Conservation (phyloP, 2,888 invertebrate species). For the Drosophila melanosoma region DNA sequence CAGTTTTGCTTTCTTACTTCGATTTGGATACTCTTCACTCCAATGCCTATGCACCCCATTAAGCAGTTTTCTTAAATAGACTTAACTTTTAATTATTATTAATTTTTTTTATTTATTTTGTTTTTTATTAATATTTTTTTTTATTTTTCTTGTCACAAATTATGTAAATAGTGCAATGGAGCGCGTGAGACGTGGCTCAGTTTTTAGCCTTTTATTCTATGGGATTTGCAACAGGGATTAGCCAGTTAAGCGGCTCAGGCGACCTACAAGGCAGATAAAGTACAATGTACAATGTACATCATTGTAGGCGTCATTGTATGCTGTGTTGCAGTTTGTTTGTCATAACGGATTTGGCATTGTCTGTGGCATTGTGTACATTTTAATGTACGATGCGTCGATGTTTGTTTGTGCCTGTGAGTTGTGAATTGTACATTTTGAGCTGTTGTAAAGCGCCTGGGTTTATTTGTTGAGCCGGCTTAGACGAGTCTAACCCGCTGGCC, state of each 20-base stretch:
- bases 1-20: conserved; percentile 22
- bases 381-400: neutral
- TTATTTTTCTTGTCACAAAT: neutral
- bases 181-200: neutral
- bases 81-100: neutral
- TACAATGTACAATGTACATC: conserved; percentile 32
- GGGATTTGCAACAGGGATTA: conserved; percentile 16
- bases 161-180: neutral
- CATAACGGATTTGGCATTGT: conserved; percentile 39
- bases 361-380: conserved; percentile 13
- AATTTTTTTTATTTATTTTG: neutral
- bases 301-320: conserved; percentile 36
- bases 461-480: conserved; percentile 72
- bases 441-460: conserved; percentile 55
- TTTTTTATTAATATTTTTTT: neutral
- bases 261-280: conserved; percentile 34
- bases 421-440: neutral
- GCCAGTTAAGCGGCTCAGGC: conserved; percentile 32
- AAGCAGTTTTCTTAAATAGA: neutral
- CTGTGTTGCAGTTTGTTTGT: conserved; percentile 38
- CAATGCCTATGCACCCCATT: neutral
- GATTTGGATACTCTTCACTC: conserved; percentile 7
- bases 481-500: conserved; percentile 13
- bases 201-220: conserved; percentile 7
- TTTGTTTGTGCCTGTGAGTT: neutral